phyloP scores from a whole-genome alignment of 2,113 vertebrate genomes.

The Pseudopipra pipra region DNA sequence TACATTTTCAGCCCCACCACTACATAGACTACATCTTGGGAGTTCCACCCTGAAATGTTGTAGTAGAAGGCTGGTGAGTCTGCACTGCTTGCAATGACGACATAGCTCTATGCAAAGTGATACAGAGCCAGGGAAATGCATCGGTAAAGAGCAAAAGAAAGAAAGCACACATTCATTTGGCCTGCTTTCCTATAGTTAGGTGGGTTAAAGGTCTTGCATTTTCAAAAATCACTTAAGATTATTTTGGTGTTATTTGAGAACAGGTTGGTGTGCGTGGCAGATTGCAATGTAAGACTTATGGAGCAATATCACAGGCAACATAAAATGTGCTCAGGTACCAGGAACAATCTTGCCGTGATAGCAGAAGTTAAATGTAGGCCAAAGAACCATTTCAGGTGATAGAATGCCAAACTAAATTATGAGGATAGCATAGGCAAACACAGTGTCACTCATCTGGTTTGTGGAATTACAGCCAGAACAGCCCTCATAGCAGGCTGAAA shows the following conservation, averaged over 20 bases:
- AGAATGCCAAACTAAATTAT: not conserved
- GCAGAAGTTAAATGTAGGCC: not conserved
- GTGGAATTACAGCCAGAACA: not conserved
- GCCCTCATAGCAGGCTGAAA: not conserved
- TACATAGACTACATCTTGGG: not conserved
- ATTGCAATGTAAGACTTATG: fast-evolving
- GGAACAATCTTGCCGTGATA: not conserved
- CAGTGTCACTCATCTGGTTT: not conserved
- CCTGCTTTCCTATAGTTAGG: not conserved
- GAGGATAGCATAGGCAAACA: not conserved
- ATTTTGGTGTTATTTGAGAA: not conserved
- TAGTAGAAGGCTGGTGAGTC: not conserved
- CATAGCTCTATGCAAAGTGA: not conserved
- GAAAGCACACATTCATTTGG: not conserved
- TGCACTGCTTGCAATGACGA: not conserved
- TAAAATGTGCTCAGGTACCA: not conserved
- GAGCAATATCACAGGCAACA: not conserved
- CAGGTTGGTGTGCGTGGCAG: not conserved
- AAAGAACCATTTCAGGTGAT: not conserved
- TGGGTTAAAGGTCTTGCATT: not conserved
- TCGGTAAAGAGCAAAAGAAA: not conserved
- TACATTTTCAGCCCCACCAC: not conserved
- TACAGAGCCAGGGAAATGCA: not conserved
- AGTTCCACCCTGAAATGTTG: not conserved
- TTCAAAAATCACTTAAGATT: not conserved